A percentile compares a stretch with the other conserved stretches of the same genome.
These are phyloP conservation scores for Torymus tubicola DNA, from an alignment of 2,888 invertebrate species.

Conservation along the genomic window DNA sequence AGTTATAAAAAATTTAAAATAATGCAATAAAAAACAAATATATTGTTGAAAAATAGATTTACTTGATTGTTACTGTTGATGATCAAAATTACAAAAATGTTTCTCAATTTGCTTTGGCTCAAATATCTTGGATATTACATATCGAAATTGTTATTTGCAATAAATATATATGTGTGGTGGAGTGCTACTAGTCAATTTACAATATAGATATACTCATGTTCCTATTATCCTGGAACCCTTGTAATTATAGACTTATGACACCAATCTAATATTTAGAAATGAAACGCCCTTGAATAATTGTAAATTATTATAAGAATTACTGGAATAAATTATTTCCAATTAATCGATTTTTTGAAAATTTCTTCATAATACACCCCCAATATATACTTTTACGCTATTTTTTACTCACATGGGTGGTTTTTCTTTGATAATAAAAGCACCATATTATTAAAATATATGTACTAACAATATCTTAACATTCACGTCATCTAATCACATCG, in stretches of 20 bases:
- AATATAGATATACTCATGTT: constrained; percentile 35
- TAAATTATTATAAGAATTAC: constrained; percentile 46
- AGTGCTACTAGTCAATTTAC: constrained; percentile 45
- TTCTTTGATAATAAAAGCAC: not conserved
- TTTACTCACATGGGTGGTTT: not conserved
- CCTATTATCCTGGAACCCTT: constrained; percentile 41
- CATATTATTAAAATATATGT: not conserved
- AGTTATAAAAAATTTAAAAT: too few species aligned
- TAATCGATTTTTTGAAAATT: constrained; percentile 6
- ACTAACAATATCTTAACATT: constrained; percentile 29
- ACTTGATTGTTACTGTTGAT: too few species aligned
- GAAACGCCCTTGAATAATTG: constrained; percentile 20
- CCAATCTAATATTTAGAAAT: constrained; percentile 40
- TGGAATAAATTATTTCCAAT: constrained; percentile 51
- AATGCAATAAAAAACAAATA: too few species aligned
- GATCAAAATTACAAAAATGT: too few species aligned
- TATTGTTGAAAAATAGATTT: too few species aligned
- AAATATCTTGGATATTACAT: too few species aligned
- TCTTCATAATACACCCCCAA: not conserved
- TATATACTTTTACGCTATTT: not conserved
- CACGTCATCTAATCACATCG: not conserved
- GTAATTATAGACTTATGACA: constrained; percentile 55
- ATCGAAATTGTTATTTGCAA: constrained; percentile 1
- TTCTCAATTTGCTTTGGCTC: too few species aligned
- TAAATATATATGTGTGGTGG: constrained; percentile 13